Base-by-base conservation (phyloP, 2,888 invertebrate genomes). In the Orthosia gothica region DNA sequence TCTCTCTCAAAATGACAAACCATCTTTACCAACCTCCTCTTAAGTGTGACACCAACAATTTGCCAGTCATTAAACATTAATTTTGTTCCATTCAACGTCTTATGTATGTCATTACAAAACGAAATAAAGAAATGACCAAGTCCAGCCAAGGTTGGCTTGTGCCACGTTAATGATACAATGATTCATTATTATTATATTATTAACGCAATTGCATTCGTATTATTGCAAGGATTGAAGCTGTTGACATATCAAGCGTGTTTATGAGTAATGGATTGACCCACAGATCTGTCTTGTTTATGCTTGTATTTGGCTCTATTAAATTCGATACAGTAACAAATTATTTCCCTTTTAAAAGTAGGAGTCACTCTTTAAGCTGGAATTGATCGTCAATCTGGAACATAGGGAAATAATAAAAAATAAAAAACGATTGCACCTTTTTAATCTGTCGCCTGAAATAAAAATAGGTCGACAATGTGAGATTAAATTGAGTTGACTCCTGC, bases 111-210 rank as follows among this genome's bases (percentile, higher is more conserved):
- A 77, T 82, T 80, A 78, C 66, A 54, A 82, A 67, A 74, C 45
- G 76, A 81, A 76, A 82, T 81, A 86, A 86, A 79, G 84, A 84
- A 86, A 85, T 81, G 79, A 55, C 82, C 83, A 78, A 71, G 65
- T 66, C 45, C 40, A 80, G 76, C 82, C 86, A 87, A 86, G 86
- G 64, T 16, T 71, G 65, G 67, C 70, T 71, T 76, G 72, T 79
- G 73, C 65, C 52, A 74, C 63, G 64, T 71, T 85, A 85, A 81
- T 81, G 83, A 76, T 61, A 74, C 26, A 50, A 79, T 74, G 69
- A 77, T 71, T 87, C 69, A 80, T 82, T 84, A 70, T 69, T 63
- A n/a, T 68, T 68, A n/a, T 65, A 52, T 61, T 70, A 67, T 74
- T 52, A 62, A 81, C 26, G 57, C 67, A 66, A 84, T 72, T 74